A percentile compares a stretch with the other conserved stretches of the same genome.
These are phyloP conservation scores for Stomatorhinus walkeri DNA, from an alignment of 2,797 vertebrate genomes.

Conservation along the genomic window DNA sequence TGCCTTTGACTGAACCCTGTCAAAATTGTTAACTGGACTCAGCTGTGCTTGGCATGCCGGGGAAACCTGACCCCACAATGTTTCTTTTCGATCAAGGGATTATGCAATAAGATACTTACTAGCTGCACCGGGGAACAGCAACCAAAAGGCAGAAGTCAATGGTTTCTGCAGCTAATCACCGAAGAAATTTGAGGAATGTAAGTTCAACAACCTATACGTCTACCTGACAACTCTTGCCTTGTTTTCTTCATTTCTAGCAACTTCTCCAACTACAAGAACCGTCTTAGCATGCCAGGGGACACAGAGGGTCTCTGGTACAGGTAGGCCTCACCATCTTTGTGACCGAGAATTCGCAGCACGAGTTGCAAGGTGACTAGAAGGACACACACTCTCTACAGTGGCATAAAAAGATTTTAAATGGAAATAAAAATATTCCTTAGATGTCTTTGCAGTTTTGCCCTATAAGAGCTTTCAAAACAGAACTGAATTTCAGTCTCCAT, in stretches of 20 bases:
- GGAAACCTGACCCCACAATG: background rate
- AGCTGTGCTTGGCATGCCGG: slow-evolving; percentile 7
- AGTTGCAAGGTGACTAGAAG: background rate
- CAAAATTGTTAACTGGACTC: slow-evolving; percentile 12
- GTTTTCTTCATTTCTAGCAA: slow-evolving; percentile 57
- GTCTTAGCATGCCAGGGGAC: slow-evolving; percentile 80
- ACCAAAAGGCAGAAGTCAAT: slow-evolving; percentile 20
- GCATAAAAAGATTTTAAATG: background rate
- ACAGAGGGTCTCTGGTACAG: slow-evolving; percentile 84
- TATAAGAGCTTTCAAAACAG: slow-evolving; percentile 2
- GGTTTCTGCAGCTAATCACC: slow-evolving; percentile 32
- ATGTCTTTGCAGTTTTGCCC: background rate
- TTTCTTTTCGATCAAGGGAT: slow-evolving; percentile 1
- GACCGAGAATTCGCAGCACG: background rate
- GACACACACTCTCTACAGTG: background rate
- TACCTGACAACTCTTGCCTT: slow-evolving; percentile 11
- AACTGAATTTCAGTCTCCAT: background rate
- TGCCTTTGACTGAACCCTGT: slow-evolving; percentile 11
- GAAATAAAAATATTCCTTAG: background rate
- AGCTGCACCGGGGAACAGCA: slow-evolving; percentile 1
- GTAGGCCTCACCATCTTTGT: slow-evolving; percentile 46
- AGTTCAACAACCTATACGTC: slow-evolving; percentile 26
- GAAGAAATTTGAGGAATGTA: slow-evolving; percentile 35
- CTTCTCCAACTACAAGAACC: slow-evolving; percentile 84
- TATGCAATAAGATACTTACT: background rate